phyloP scores from a whole-genome alignment of 2,113 vertebrate genomes.

The Columba livia region DNA sequence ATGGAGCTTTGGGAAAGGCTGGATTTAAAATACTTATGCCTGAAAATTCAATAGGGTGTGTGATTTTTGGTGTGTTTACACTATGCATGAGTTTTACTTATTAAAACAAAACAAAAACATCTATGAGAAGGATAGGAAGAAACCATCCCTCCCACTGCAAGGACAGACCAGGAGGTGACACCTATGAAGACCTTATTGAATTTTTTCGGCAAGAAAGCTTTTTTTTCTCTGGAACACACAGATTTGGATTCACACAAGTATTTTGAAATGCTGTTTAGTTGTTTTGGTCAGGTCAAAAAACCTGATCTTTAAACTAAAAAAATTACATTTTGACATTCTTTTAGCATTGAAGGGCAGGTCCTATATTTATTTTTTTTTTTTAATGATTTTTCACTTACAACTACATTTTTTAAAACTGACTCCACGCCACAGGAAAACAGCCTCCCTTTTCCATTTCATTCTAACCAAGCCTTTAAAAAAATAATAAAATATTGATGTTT shows the following conservation, averaged over 20 bases:
- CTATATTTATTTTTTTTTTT: not conserved
- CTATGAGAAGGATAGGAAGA: not conserved
- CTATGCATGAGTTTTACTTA: not conserved
- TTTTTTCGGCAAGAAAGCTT: not conserved
- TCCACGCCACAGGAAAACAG: not conserved
- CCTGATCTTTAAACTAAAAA: not conserved
- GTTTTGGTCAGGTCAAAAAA: not conserved
- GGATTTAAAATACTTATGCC: slow-evolving; percentile 43
- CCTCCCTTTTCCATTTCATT: not conserved
- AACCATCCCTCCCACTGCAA: not conserved
- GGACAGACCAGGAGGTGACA: not conserved
- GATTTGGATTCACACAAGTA: not conserved
- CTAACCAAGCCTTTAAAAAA: not conserved
- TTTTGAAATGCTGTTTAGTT: not conserved
- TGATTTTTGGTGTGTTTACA: not conserved
- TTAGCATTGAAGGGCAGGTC: not conserved
- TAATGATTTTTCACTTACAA: not conserved
- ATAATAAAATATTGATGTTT: not conserved
- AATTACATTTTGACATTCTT: not conserved
- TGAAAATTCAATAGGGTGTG: not conserved
- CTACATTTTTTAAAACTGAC: not conserved
- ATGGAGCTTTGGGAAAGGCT: slow-evolving; percentile 10
- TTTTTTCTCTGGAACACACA: not conserved
- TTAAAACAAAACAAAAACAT: not conserved
- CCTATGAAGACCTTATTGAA: not conserved